Conservation (phyloP, 1,140 invertebrate species). For the Campoletis sonorensis region DNA sequence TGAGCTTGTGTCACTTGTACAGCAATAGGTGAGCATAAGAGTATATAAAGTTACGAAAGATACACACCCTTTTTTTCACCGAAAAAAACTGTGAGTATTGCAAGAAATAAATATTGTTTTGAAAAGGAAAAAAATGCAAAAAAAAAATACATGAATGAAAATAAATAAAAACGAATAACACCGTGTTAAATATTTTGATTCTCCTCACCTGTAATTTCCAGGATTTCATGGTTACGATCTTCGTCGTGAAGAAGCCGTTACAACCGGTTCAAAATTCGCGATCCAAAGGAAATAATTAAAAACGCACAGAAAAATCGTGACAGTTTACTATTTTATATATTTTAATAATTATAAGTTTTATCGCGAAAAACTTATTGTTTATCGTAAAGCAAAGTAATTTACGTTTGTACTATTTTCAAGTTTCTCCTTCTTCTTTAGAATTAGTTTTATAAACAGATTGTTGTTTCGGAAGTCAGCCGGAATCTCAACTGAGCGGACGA, state of each 20-base stretch:
- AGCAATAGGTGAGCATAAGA: not conserved
- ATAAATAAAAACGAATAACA: not conserved
- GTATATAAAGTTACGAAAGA: not conserved
- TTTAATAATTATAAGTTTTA: too few species aligned
- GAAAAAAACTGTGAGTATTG: not conserved
- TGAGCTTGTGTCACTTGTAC: conserved; percentile 18
- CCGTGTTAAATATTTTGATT: not conserved
- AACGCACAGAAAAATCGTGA: not conserved
- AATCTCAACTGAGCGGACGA: conserved; percentile 54
- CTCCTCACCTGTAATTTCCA: not conserved
- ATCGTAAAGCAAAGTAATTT: not conserved
- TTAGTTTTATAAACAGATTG: not conserved
- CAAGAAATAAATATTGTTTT: not conserved
- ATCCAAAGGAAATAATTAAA: not conserved
- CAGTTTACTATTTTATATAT: too few species aligned
- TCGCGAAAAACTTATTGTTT: too few species aligned
- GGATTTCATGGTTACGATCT: not conserved
- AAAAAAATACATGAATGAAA: not conserved
- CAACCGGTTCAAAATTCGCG: not conserved
- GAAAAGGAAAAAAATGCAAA: not conserved
- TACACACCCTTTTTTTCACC: conserved; percentile 19
- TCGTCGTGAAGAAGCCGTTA: not conserved
- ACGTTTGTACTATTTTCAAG: not conserved
- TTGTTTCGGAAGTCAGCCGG: conserved; percentile 21
- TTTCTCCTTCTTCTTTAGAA: not conserved